These are phyloP conservation scores for Boulengeromyrus knoepffleri DNA, from an alignment of 2,113 vertebrate genomes.

Conservation along the genomic window DNA sequence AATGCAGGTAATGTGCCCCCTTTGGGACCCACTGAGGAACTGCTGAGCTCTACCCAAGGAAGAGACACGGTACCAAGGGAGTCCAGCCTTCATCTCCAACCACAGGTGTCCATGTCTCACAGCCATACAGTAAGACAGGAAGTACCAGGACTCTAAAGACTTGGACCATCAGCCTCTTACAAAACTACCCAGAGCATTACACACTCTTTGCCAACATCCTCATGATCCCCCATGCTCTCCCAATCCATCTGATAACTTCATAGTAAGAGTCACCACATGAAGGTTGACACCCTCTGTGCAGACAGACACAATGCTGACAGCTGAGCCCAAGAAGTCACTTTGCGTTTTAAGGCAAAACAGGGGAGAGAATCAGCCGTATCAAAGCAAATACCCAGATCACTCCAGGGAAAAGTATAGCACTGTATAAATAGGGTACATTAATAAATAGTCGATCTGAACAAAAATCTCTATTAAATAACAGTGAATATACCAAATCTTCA, in stretches of 20 bases:
- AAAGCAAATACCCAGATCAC: neutral
- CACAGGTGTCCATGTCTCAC: neutral
- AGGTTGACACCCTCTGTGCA: neutral
- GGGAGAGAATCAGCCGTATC: neutral
- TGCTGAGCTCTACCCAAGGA: neutral
- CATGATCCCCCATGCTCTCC: neutral
- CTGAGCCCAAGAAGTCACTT: neutral
- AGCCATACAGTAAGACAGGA: neutral
- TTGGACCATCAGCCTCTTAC: neutral
- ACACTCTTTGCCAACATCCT: neutral
- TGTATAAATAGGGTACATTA: neutral
- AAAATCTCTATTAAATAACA: neutral
- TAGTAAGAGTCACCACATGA: neutral
- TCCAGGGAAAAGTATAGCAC: neutral
- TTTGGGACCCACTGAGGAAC: neutral
- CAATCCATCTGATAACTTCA: neutral
- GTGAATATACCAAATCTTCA: neutral
- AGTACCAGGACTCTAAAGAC: neutral
- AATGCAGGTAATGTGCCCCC: neutral
- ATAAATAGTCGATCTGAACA: neutral
- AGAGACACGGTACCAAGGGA: neutral
- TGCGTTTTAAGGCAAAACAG: neutral
- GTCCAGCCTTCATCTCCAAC: neutral
- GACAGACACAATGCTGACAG: neutral
- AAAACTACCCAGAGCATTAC: neutral